phyloP scores from a whole-genome alignment of 2,113 vertebrate genomes.

The Baryphthengus martii region DNA sequence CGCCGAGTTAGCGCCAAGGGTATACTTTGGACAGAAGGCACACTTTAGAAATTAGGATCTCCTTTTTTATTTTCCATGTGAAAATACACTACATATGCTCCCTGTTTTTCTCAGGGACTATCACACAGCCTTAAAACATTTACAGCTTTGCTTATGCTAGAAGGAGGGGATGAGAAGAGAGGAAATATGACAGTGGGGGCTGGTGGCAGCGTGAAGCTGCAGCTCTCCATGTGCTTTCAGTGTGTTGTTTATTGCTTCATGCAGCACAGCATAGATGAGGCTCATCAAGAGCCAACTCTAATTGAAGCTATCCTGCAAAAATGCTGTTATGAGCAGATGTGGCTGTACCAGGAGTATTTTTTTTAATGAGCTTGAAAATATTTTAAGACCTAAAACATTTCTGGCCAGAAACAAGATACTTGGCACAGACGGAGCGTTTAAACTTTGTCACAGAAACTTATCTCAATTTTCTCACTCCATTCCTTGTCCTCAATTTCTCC shows the following conservation, averaged over 20 bases:
- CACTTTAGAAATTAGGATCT: constrained; percentile 64
- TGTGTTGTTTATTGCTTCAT: constrained; percentile 18
- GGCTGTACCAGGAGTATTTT: not conserved
- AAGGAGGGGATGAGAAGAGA: not conserved
- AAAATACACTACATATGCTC: constrained; percentile 72
- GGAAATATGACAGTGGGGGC: constrained; percentile 29
- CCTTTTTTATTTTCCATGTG: constrained; percentile 41
- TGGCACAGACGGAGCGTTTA: not conserved
- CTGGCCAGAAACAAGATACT: not conserved
- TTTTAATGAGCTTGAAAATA: constrained; percentile 8
- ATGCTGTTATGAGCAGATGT: constrained; percentile 35
- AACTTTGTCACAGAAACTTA: not conserved
- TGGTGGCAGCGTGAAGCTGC: constrained; percentile 25
- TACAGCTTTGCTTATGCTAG: constrained; percentile 45
- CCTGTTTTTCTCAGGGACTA: constrained; percentile 70
- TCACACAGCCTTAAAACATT: constrained; percentile 66
- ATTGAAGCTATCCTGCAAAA: constrained; percentile 54
- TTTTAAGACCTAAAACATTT: constrained; percentile 19
- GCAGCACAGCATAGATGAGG: constrained; percentile 15
- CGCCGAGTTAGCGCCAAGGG: constrained; percentile 59
- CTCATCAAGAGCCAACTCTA: constrained; percentile 52
- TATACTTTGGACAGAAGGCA: constrained; percentile 70
- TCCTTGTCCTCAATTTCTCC: not conserved
- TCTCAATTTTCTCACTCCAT: not conserved
- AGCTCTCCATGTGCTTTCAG: constrained; percentile 1